phyloP scores from a whole-genome alignment of 2,888 invertebrate genomes.

The Vanessa cardui region DNA sequence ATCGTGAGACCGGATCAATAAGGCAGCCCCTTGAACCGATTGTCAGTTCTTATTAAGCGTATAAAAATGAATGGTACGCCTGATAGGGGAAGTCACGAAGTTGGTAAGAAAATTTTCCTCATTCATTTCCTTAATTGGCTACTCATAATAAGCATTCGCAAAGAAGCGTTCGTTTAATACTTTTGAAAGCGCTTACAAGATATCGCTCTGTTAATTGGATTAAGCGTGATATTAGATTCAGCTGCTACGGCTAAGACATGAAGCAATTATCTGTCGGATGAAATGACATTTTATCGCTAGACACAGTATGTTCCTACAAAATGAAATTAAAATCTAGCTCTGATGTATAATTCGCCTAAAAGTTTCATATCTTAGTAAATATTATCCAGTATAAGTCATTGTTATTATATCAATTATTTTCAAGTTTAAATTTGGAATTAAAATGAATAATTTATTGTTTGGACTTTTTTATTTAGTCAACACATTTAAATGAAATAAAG shows the following conservation, averaged over 20 bases:
- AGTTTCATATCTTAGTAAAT: not conserved
- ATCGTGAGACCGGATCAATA: constrained; percentile 36
- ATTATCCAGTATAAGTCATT: not conserved
- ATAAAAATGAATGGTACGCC: constrained; percentile 71
- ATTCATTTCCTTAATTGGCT: constrained; percentile 49
- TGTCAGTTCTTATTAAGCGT: constrained; percentile 73
- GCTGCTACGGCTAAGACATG: constrained; percentile 17
- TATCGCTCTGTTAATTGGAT: constrained; percentile 35
- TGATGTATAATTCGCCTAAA: no score
- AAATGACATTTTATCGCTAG: constrained; percentile 1
- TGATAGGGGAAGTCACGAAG: constrained; percentile 51
- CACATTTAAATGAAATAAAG: no score
- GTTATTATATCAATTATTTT: not conserved
- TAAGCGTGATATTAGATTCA: constrained; percentile 32
- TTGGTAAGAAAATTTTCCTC: constrained; percentile 50
- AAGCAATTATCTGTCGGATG: constrained; percentile 29
- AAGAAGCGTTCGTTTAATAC: constrained; percentile 38
- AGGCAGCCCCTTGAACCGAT: constrained; percentile 46
- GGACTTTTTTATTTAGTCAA: no score
- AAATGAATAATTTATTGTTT: no score
- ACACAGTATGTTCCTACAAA: no score
- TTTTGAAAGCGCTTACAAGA: constrained; percentile 38
- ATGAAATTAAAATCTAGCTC: no score
- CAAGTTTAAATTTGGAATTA: no score
- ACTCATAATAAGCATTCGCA: constrained; percentile 40